Percentiles rank a stretch among this genome's conserved stretches.
These are phyloP conservation scores for Eptesicus fuscus DNA, from an alignment of 2,113 vertebrate genomes.

Conservation along the genomic window DNA sequence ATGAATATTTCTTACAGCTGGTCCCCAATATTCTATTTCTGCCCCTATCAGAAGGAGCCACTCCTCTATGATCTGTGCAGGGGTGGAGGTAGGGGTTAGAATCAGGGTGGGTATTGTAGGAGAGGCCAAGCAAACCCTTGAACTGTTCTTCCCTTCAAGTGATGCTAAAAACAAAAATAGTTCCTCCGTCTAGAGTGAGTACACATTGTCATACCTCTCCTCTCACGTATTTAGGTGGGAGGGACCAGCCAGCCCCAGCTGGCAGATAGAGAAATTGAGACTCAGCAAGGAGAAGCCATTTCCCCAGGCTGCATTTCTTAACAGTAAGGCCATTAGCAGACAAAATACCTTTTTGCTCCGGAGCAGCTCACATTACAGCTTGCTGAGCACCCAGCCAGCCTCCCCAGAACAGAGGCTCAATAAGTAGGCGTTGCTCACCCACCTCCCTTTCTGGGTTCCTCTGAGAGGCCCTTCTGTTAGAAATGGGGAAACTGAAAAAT, in stretches of 20 bases:
- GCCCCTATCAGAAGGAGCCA: not conserved
- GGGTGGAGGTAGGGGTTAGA: not conserved
- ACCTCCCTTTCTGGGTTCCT: not conserved
- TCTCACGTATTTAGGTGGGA: not conserved
- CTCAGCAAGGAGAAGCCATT: not conserved
- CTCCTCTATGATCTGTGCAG: not conserved
- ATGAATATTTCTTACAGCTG: no score
- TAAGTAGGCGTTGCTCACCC: not conserved
- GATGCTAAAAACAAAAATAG: not conserved
- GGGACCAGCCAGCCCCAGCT: not conserved
- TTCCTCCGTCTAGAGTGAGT: not conserved
- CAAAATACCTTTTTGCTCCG: not conserved
- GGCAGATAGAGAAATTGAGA: not conserved
- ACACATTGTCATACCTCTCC: not conserved
- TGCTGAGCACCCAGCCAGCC: not conserved
- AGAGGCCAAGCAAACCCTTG: not conserved
- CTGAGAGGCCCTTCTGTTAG: not conserved
- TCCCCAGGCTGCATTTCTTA: not conserved
- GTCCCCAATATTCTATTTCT: no score
- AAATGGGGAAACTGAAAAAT: not conserved
- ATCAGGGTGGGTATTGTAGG: not conserved
- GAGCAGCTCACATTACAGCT: not conserved
- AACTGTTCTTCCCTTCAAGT: not conserved
- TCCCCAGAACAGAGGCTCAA: not conserved
- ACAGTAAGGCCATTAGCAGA: not conserved